Evolutionary conservation across 1,140 invertebrate genomes (phyloP), one percentile per base, ranked within the genome.

Genomic region (Leptinotarsa defecta): DNA sequence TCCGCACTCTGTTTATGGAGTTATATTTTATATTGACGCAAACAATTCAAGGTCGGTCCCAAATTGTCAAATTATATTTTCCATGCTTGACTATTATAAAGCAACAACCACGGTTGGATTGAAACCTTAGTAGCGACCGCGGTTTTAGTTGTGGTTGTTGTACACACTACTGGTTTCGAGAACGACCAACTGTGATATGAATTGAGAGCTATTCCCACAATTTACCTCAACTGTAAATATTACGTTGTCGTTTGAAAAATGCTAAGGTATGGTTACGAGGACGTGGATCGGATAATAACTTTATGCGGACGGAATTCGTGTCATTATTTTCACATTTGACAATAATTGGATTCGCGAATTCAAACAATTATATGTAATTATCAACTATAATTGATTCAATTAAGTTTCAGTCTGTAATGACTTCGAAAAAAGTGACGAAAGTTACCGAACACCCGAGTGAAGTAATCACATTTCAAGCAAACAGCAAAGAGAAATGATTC

Each of bases 161-260:
- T 57, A n/a, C 52, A 19, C 17, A 13, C 52, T 43, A 43, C 52
- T 57, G 52, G 15, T 57, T 57, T 57, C 52, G 15, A 57, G 4
- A 19, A 15, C 52, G 13, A 19, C 15, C 52, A 17, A 19, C 52
- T 57, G 6, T 19, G 15, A 57, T 57, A 57, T 15, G n/a, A 57
- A n/a, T 57, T 57, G n/a, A 57, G 52, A 57, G 52, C 52, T 15
- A 17, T 57, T 57, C 52, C 52, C 52, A 57, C 52, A 57, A 57
- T 57, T 57, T 57, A 57, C 52, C 52, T 57, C 52, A 57, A 57
- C 52, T 57, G 52, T 57, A 57, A 57, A 57, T 57, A 19, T 57
- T 57, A 57, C 52, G 52, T n/a, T 57, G 52, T 57, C 52, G 52
- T 57, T 57, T 5, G n/a, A 57, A 57, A 57, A 57, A 57, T 57